Percentiles rank a stretch among this genome's conserved stretches.
These are phyloP conservation scores for Papilio protenor DNA, from an alignment of 2,888 invertebrate species.

Conservation along the genomic window DNA sequence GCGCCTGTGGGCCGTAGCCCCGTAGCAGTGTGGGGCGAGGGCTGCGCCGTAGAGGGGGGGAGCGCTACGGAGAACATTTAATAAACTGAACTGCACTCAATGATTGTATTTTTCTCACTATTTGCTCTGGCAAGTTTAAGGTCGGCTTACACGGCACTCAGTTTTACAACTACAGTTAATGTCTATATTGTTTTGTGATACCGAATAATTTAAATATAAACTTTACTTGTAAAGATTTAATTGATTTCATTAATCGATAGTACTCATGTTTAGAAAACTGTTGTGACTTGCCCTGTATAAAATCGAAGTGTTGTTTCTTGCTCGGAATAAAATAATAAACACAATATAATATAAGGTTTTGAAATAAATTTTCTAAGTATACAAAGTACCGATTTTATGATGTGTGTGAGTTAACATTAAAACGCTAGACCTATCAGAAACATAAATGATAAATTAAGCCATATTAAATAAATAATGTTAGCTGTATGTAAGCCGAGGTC, in stretches of 20 bases:
- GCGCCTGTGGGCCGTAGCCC: not conserved
- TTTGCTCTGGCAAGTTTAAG: conserved; percentile 32
- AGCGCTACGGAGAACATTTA: conserved; percentile 39
- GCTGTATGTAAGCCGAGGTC: conserved; percentile 42
- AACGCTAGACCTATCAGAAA: no score
- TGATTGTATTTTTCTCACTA: conserved; percentile 48
- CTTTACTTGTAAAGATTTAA: no score
- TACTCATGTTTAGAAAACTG: no score
- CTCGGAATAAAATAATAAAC: no score
- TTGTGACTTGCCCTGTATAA: no score
- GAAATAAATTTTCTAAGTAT: no score
- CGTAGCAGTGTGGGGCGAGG: conserved; percentile 21
- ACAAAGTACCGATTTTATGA: no score
- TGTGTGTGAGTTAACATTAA: no score
- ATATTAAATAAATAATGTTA: not conserved
- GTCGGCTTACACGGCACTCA: conserved; percentile 21
- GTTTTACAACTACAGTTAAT: not conserved
- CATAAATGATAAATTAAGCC: not conserved
- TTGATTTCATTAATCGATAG: no score
- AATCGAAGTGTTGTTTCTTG: no score
- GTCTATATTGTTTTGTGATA: not conserved
- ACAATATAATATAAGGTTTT: no score
- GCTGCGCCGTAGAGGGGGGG: conserved; percentile 34
- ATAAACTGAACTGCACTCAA: conserved; percentile 48
- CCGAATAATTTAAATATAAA: not conserved